Percentiles rank a stretch among this genome's conserved stretches.
These are phyloP conservation scores for Stegostoma tigrinum DNA, from an alignment of 2,113 vertebrate species.

Conservation along the genomic window DNA sequence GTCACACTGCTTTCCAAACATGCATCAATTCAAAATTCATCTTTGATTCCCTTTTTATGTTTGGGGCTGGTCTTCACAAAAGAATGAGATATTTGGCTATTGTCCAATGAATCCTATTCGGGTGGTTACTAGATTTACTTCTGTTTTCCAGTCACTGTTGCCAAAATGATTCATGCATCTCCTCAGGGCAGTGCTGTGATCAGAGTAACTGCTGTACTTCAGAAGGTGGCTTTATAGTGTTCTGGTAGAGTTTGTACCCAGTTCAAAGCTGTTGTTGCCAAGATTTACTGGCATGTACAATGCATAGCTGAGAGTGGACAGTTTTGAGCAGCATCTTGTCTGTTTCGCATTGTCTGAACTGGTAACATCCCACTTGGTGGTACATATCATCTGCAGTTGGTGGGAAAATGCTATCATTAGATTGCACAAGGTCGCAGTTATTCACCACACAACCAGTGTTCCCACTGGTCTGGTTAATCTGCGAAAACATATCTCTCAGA, in stretches of 20 bases:
- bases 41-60: too few species aligned
- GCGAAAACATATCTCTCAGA: background rate
- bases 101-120: background rate
- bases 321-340: background rate
- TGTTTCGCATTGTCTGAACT: background rate
- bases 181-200: background rate
- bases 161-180: conserved; percentile 23
- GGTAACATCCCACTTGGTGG: background rate
- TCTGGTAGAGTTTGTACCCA: background rate
- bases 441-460: background rate
- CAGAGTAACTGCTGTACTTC: conserved; percentile 14
- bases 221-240: conserved; percentile 24
- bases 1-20: background rate
- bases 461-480: background rate
- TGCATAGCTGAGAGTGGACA: background rate
- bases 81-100: background rate
- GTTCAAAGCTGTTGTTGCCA: background rate
- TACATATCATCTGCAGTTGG: background rate
- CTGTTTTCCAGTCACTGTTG: background rate
- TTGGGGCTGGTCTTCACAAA: background rate
- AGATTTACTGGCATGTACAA: conserved; percentile 4
- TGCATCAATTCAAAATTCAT: background rate
- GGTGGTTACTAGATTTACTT: background rate
- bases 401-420: background rate
- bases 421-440: background rate